These are phyloP conservation scores for Mythimna ferrago DNA, from an alignment of 2,888 invertebrate species.

Conservation along the genomic window DNA sequence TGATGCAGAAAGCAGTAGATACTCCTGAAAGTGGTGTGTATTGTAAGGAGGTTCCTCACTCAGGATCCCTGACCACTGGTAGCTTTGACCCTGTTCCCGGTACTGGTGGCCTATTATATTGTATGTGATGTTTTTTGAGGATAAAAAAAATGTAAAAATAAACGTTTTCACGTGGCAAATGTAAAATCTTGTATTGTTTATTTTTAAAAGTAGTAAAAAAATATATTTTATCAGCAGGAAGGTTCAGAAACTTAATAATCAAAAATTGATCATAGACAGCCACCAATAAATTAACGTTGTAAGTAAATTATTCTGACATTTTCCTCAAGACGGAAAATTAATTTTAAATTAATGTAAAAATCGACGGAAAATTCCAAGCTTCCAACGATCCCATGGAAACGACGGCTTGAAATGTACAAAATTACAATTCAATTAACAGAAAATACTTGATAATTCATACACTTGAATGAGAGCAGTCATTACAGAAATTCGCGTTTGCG, in stretches of 20 bases:
- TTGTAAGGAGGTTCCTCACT: too few relatives aligned
- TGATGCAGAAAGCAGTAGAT: too few relatives aligned
- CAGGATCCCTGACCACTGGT: too few relatives aligned
- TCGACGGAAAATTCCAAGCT: slow-evolving; percentile 6
- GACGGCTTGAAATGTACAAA: slow-evolving; percentile 28
- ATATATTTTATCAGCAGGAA: too few relatives aligned
- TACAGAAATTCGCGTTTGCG: slow-evolving; percentile 55
- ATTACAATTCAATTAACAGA: slow-evolving; percentile 59
- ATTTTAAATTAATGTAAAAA: slow-evolving; percentile 20
- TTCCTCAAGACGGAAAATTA: slow-evolving; percentile 10
- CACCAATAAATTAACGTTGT: slow-evolving; percentile 1
- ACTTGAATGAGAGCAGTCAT: slow-evolving; percentile 59
- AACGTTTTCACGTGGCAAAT: too few relatives aligned
- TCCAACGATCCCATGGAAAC: not conserved
- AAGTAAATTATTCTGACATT: slow-evolving; percentile 12
- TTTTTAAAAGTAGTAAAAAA: too few relatives aligned
- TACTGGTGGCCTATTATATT: too few relatives aligned
- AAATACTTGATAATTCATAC: slow-evolving; percentile 59
- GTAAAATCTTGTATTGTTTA: too few relatives aligned
- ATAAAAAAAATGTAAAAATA: too few relatives aligned
- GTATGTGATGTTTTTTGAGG: too few relatives aligned
- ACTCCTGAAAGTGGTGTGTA: too few relatives aligned
- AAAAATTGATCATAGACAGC: not conserved
- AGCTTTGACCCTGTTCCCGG: too few relatives aligned
- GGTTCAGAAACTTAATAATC: not conserved